A percentile compares a stretch with the other conserved stretches of the same genome.
phyloP scores from a whole-genome alignment of 2,888 invertebrate species.

The Prenolepis imparis region DNA sequence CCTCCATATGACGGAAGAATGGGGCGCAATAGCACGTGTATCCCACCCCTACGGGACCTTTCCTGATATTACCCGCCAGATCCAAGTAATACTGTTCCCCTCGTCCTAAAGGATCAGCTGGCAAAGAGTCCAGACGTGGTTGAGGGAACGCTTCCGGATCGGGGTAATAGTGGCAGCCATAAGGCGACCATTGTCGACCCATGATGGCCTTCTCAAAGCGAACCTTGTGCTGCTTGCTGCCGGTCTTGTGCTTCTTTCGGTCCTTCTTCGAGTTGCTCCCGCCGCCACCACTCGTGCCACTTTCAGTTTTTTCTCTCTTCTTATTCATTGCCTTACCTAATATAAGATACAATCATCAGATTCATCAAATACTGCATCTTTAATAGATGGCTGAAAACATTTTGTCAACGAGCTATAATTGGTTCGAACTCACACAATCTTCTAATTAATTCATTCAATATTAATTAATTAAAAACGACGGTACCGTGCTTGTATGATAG shows the following conservation, averaged over 20 bases:
- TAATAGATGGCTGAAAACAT: neutral
- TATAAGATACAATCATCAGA: neutral
- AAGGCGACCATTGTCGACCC: conserved; percentile 92
- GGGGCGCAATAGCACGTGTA: conserved; percentile 98
- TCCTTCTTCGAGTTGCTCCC: conserved; percentile 85
- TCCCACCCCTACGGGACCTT: conserved; percentile 97
- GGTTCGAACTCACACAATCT: neutral
- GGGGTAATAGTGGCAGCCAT: conserved; percentile 96
- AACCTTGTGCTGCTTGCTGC: conserved; percentile 81
- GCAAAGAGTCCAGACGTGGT: conserved; percentile 94
- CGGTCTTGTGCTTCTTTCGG: conserved; percentile 82
- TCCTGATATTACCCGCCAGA: conserved; percentile 97
- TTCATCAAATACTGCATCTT: neutral
- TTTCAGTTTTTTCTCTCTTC: conserved; percentile 87
- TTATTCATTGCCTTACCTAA: conserved; percentile 73
- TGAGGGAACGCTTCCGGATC: conserved; percentile 94
- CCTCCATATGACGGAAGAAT: conserved; percentile 95
- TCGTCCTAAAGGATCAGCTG: conserved; percentile 93
- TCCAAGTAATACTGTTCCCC: conserved; percentile 98
- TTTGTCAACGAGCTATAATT: neutral
- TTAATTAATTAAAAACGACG: neutral
- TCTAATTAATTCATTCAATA: neutral
- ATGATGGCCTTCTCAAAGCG: conserved; percentile 87
- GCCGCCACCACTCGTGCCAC: conserved; percentile 87
- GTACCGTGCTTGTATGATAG: no score